Conservation (phyloP, 2,113 vertebrate genomes). For the Morone chrysops region DNA sequence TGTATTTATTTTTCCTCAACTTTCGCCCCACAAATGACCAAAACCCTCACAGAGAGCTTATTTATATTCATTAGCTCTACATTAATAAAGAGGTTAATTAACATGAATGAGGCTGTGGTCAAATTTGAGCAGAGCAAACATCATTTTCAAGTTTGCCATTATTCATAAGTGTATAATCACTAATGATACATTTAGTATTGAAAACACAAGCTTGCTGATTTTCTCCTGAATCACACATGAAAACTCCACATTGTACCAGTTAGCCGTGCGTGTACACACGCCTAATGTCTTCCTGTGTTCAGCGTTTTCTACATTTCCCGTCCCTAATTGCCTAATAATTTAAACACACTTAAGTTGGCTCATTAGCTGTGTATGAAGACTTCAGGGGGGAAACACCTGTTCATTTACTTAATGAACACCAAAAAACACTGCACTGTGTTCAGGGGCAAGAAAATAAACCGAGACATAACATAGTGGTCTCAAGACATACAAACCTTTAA, state of each 20-base stretch:
- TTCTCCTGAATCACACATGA: constrained; percentile 50
- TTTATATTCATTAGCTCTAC: constrained; percentile 65
- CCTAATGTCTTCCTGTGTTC: constrained; percentile 77
- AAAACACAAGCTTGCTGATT: constrained; percentile 59
- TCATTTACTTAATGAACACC: constrained; percentile 79
- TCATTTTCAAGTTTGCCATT: constrained; percentile 62
- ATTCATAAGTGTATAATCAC: constrained; percentile 67
- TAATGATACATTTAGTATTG: constrained; percentile 65
- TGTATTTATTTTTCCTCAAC: constrained; percentile 59
- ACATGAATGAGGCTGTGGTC: constrained; percentile 42
- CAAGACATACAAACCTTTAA: constrained; percentile 71
- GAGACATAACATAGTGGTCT: constrained; percentile 57
- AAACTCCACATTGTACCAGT: constrained; percentile 62
- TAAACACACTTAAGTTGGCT: constrained; percentile 80
- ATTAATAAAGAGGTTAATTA: constrained; percentile 69
- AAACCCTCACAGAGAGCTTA: constrained; percentile 25
- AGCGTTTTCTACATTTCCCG: constrained; percentile 77
- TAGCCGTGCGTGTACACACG: constrained; percentile 56
- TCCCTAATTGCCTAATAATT: constrained; percentile 84
- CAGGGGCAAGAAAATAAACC: constrained; percentile 77
- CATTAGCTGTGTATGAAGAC: constrained; percentile 77
- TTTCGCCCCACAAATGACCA: constrained; percentile 42
- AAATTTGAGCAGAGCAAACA: constrained; percentile 64
- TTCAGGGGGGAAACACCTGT: constrained; percentile 81
- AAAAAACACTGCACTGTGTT: constrained; percentile 66